phyloP scores from a whole-genome alignment of 1,140 invertebrate species.

The Colletes gigas region DNA sequence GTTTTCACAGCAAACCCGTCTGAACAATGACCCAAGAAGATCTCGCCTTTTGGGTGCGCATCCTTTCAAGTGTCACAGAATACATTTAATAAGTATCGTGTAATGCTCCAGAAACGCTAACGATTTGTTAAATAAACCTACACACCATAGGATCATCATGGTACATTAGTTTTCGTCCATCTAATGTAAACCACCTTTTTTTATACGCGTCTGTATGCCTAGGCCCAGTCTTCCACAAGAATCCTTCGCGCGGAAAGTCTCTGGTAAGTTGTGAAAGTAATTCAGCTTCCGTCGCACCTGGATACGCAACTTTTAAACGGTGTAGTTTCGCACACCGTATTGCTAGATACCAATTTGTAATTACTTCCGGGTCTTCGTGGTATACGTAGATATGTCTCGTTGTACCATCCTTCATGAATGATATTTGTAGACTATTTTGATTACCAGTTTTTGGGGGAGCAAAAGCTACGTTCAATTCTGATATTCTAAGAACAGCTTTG shows the following conservation, averaged over 20 bases:
- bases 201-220: conserved; percentile 89
- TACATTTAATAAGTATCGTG: conserved; percentile 10
- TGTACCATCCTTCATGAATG: conserved; percentile 90
- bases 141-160: conserved; percentile 90
- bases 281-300: conserved; percentile 88
- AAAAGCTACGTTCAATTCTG: conserved; percentile 92
- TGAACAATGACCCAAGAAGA: conserved; percentile 90
- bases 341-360: conserved; percentile 94
- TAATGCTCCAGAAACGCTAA: not conserved
- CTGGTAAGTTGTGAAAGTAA: conserved; percentile 87
- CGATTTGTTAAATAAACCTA: not conserved
- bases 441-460: conserved; percentile 91
- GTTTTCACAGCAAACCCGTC: conserved; percentile 87
- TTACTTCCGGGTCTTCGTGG: conserved; percentile 91
- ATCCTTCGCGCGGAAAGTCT: conserved; percentile 92
- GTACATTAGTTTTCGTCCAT: conserved; percentile 94
- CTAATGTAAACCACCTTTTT: conserved; percentile 94
- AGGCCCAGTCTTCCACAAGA: conserved; percentile 94
- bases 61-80: conserved; percentile 79
- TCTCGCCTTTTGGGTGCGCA: conserved; percentile 94
- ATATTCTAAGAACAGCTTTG: conserved; percentile 90
- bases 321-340: conserved; percentile 93
- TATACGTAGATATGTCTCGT: conserved; percentile 94
- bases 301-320: conserved; percentile 91
- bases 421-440: conserved; percentile 90